Evolutionary conservation across 1,140 invertebrate species (phyloP).

Genomic region (Drosophila burlai): DNA sequence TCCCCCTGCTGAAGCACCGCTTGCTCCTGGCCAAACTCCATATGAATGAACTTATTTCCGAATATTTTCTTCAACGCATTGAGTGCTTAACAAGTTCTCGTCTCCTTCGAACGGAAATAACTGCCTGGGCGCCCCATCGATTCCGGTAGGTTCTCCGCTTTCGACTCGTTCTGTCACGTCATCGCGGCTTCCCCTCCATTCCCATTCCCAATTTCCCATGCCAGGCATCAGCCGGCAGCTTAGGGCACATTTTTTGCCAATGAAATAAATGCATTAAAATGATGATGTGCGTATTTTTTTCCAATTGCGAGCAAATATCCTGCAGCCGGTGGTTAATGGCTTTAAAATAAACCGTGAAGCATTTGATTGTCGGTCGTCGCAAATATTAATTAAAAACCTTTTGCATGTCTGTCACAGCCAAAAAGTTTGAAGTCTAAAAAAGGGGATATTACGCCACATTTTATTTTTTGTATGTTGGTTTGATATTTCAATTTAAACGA

Average conservation of each 20-base stretch:
- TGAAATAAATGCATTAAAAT: constrained; percentile 44
- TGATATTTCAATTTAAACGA: neutral
- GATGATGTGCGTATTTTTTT: constrained; percentile 31
- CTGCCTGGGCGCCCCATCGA: constrained; percentile 53
- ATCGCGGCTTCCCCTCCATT: constrained; percentile 34
- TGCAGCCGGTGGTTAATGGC: constrained; percentile 13
- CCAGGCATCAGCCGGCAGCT: constrained; percentile 15
- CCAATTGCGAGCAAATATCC: neutral
- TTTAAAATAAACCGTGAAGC: constrained; percentile 24
- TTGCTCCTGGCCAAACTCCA: constrained; percentile 29
- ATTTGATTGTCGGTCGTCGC: constrained; percentile 10
- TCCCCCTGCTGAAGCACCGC: neutral
- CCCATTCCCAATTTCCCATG: neutral
- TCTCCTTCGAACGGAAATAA: constrained; percentile 56
- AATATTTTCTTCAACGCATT: constrained; percentile 62
- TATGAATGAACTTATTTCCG: constrained; percentile 74
- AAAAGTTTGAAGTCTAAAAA: constrained; percentile 1
- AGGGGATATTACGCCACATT: neutral
- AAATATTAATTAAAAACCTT: constrained; percentile 18
- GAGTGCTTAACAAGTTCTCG: constrained; percentile 63
- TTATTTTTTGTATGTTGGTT: neutral
- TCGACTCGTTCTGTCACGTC: constrained; percentile 32
- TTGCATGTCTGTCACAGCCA: neutral
- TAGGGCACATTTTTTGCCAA: constrained; percentile 32
- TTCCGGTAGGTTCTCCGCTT: constrained; percentile 20